Evolutionary conservation across 2,888 invertebrate genomes (phyloP), one percentile per base, ranked within the genome.

Genomic region (Dioctria rufipes): DNA sequence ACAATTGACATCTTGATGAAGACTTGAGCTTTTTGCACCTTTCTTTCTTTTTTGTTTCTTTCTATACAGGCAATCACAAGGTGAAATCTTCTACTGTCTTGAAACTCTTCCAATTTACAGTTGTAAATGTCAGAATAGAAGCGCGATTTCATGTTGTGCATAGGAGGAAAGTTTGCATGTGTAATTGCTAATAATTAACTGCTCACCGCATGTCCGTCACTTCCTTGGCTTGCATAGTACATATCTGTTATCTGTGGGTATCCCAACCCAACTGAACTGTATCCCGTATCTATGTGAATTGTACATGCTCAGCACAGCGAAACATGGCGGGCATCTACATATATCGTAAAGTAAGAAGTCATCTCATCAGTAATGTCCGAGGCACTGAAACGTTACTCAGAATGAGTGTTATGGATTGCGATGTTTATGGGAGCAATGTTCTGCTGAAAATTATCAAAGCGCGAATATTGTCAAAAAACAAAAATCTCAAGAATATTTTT

Each of bases 41-140:
- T 54, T 4, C 54, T 11, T n/a, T 25, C 25, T 25, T 5, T 46
- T 46, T 46, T 46, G 8, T 8, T 1, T 6, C n/a, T 54, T 54
- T 4, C 54, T 11, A 4, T 54, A 4, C 54, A 54, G 4, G 4
- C 11, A 69, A 69, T 69, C 69, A 25, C 25, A 69, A 69, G 49
- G 69, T 69, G 67, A 69, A 69, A 51, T 51, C 40, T 43, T 25
- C 46, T 6, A 51, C 49, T 43, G 25, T 25, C 25, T 25, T 25
- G 25, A 46, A 67, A 42, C 40, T 46, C 49, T 8, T n/a, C 37
- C 51, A 37, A 39, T 37, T 69, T 51, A 49, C 69, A 69, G 69
- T 69, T 69, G 42, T 11, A 54, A 11, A n/a, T 51, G 51, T 49
- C 39, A 51, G 69, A 69, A 69, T 37, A 69, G 69, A 69, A 69